These are phyloP conservation scores for Hypothenemus hampei DNA, from an alignment of 1,140 invertebrate species.

Conservation along the genomic window DNA sequence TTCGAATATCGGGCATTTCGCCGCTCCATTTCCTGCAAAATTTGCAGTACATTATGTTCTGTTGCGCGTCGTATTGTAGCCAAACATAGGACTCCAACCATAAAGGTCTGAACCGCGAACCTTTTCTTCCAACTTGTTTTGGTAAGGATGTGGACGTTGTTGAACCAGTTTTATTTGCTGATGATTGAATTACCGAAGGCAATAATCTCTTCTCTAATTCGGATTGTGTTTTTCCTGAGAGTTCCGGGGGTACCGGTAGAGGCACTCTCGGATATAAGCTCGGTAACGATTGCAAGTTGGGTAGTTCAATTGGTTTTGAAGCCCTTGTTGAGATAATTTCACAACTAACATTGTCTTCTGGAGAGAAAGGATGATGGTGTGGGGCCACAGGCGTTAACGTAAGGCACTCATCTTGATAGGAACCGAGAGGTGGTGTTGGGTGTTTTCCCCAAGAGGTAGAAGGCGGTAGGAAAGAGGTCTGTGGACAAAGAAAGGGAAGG, in stretches of 20 bases:
- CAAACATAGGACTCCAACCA: conserved; percentile 64
- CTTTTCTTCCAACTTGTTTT: conserved; percentile 48
- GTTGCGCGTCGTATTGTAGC: conserved; percentile 61
- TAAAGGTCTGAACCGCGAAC: conserved; percentile 56
- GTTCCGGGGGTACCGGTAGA: conserved; percentile 32
- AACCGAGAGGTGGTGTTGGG: conserved; percentile 5
- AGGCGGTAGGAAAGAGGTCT: conserved; percentile 46
- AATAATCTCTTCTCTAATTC: no score
- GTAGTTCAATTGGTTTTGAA: neutral
- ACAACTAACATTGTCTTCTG: conserved; percentile 6
- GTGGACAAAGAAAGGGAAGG: conserved; percentile 64
- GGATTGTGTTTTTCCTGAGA: conserved; percentile 40
- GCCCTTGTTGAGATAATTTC: neutral
- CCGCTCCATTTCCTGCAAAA: conserved; percentile 67
- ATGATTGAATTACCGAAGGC: conserved; percentile 49
- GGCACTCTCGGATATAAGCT: conserved; percentile 31
- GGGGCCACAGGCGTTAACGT: conserved; percentile 15
- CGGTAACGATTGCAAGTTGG: conserved; percentile 23
- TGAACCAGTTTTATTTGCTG: conserved; percentile 5
- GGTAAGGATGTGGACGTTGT: conserved; percentile 1
- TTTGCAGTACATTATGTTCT: conserved; percentile 67
- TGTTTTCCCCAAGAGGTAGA: conserved; percentile 45
- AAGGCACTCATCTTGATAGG: conserved; percentile 17
- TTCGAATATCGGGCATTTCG: conserved; percentile 62
- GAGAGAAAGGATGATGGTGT: conserved; percentile 25